Evolutionary conservation across 2,113 vertebrate species (phyloP).

Genomic region (Apteryx mantelli): DNA sequence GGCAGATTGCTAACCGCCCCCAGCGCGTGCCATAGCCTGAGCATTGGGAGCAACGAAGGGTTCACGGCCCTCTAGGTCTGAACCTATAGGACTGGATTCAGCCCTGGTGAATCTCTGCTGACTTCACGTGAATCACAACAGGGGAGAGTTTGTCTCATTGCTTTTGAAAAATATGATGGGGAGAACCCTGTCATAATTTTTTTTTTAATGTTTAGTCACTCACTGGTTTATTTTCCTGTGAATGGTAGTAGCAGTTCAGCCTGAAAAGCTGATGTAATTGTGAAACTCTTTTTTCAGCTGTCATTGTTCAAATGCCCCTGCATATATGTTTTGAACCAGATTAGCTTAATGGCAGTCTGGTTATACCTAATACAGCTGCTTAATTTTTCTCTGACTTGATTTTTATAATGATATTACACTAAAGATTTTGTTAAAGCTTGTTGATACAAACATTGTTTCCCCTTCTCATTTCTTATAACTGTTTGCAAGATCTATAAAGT

Average conservation of each 20-base stretch:
- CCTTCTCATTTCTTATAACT: neutral
- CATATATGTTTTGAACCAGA: neutral
- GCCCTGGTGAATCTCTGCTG: fast-evolving
- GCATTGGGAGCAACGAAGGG: neutral
- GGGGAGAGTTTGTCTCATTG: neutral
- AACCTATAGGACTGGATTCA: neutral
- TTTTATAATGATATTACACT: neutral
- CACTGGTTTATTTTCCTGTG: slow-evolving; percentile 39
- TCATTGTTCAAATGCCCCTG: neutral
- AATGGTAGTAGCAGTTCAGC: slow-evolving; percentile 53
- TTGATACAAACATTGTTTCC: neutral
- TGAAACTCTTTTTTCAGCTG: slow-evolving; percentile 11
- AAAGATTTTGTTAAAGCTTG: neutral
- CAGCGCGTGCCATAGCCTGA: neutral
- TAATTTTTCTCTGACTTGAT: neutral
- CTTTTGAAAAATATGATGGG: neutral
- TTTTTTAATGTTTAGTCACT: slow-evolving; percentile 10
- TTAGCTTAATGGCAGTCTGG: neutral
- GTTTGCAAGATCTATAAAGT: neutral
- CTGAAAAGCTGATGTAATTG: slow-evolving; percentile 48
- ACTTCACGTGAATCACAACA: neutral
- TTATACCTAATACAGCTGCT: neutral
- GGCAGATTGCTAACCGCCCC: neutral
- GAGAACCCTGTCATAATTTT: neutral
- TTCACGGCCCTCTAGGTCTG: neutral